Base-by-base conservation (phyloP, 2,888 invertebrate species). In the Acronicta psi region DNA sequence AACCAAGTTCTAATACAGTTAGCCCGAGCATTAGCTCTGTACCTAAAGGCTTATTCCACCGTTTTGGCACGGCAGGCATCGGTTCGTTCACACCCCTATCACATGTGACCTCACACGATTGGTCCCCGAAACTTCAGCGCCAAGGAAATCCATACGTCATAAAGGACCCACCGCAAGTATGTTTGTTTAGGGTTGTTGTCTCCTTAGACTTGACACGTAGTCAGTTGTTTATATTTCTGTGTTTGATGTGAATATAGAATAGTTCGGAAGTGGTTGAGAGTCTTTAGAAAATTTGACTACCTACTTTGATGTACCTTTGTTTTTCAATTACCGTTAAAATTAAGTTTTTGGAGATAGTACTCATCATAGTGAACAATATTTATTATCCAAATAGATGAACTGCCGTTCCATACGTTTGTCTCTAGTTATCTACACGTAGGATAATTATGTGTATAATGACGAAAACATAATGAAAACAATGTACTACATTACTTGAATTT, bases 111-210 rank as follows among this genome's bases (percentile, higher is more conserved):
- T 60, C 57, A 45, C 36, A 18, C 43, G 44, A 58, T 55, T 59
- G 60, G 51, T 52, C 46, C 57, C 49, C 55, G 42, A 57, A 65
- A 62, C 59, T 44, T 63, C 52, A 51, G 42, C 49, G 17, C 16
- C 42, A 23, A 58, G 61, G 75, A 73, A 81, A 77, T 65, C 75
- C 60, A 77, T 77, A 77, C 69, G 73, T 78, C 77, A 72, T 81
- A 71, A 65, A 45, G 55, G 46, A 56, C 52, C 8, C 11, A 23
- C 45, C 59, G 47, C 52, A 60, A 72, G 72, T 75, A 72, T 77
- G 74, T 81, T 82, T 77, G 61, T 66, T 80, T 69, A 77, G 80
- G 80, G 75, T 75, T 68, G 58, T 56, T 64, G 70, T 67, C 63
- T 63, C 65, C 71, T 66, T 18, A 34, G 17, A 49, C 31, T 38